Percentiles rank a stretch among this genome's conserved stretches.
phyloP scores from a whole-genome alignment of 2,888 invertebrate genomes.

The Epirrita christyi region DNA sequence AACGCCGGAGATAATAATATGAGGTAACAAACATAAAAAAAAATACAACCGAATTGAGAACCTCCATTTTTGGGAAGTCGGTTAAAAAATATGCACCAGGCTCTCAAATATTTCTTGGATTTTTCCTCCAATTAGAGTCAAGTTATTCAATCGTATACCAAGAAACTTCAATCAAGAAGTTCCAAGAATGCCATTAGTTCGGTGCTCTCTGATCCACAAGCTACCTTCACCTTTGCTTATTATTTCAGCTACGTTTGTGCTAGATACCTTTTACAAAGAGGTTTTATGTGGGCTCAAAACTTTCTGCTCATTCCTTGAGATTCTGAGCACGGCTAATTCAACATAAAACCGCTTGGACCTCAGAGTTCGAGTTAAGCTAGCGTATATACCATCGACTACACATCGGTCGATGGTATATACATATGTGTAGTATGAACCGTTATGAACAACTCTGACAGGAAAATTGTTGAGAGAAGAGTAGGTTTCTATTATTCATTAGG shows the following conservation, averaged over 20 bases:
- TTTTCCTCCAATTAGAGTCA: too few relatives aligned
- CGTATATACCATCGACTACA: too few relatives aligned
- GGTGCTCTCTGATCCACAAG: neutral
- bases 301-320: constrained; percentile 55
- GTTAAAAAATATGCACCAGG: too few relatives aligned
- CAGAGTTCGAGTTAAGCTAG: constrained; percentile 30
- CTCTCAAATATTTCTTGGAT: too few relatives aligned
- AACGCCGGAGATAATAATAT: too few relatives aligned
- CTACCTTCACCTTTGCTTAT: constrained; percentile 43
- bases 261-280: constrained; percentile 49
- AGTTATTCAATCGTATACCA: too few relatives aligned
- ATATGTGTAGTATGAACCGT: neutral
- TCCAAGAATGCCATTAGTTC: neutral
- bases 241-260: constrained; percentile 51
- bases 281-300: constrained; percentile 55
- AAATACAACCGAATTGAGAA: too few relatives aligned
- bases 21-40: too few relatives aligned
- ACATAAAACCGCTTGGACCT: constrained; percentile 59
- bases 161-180: neutral
- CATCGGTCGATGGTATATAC: too few relatives aligned
- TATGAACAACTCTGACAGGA: neutral
- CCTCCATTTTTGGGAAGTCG: too few relatives aligned
- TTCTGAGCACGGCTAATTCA: constrained; percentile 59
- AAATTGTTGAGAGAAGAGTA: too few relatives aligned
- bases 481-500: too few relatives aligned